Evolutionary conservation across 2,797 vertebrate genomes (phyloP), one percentile per base, ranked within the genome.

Genomic region (Salmo trutta): DNA sequence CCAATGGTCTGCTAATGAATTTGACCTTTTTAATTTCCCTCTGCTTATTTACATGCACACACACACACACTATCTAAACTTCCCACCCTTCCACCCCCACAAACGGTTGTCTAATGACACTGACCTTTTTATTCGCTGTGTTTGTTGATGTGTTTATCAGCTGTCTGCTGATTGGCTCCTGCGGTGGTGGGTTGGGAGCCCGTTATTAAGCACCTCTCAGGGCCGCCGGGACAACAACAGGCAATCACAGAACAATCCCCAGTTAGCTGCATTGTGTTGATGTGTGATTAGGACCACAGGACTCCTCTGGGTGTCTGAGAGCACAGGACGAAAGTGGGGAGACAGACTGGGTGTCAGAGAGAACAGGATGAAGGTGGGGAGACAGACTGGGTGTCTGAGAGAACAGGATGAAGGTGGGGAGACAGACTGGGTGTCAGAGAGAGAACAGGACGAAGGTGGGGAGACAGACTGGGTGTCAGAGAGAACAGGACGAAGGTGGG

Each of bases 41-140:
- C 77, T 67, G 75, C 90, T 88, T 88, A 90, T 89, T 89, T 88
- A 80, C 87, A 77, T 87, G 87, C 27, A 73, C 17, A 72, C 67
- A 74, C 75, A 77, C 36, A 66, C 65, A 73, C 74, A 74, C 75
- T n/a, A n/a, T n/a, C n/a, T n/a, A n/a, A 74, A 21, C 41, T 56
- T 8, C 36, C 75, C 77, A 54, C 78, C 47, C 19, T 4, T 29
- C 52, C 27, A 54, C 19, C 52, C 71, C 82, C 19, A 79, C 82
- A 82, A 79, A 82, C 82, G 84, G 76, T 75, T 82, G 84, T 82
- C 84, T 94, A 92, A 94, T 94, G 92, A 93, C 88, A 87, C 85
- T 94, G 94, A 93, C 94, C 93, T 94, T 94, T 94, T 92, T 90
- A 87, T 93, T 92, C 88, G 0, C 85, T 74, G 69, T 59, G 71